phyloP scores from a whole-genome alignment of 2,797 vertebrate genomes.

The Schizothorax lantsangensis region DNA sequence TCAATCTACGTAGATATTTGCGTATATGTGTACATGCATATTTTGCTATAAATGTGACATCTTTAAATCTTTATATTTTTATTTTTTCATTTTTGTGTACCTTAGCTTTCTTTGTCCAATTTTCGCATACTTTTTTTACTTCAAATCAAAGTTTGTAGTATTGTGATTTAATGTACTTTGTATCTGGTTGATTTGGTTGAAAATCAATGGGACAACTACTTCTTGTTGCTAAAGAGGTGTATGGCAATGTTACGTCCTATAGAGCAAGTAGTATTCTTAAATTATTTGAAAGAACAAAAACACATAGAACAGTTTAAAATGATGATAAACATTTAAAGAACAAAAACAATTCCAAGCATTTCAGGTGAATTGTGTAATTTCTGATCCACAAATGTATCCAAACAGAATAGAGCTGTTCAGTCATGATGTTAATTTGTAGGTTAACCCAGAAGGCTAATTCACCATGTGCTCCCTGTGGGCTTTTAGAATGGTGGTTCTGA shows the following conservation, averaged over 20 bases:
- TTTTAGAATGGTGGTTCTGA: not conserved
- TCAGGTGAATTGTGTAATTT: not conserved
- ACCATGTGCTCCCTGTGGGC: not conserved
- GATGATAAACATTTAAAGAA: not conserved
- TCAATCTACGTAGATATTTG: too few species aligned
- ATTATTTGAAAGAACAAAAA: not conserved
- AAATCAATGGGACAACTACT: not conserved
- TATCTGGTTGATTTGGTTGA: not conserved
- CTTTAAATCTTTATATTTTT: too few species aligned
- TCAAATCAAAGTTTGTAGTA: not conserved
- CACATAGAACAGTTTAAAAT: not conserved
- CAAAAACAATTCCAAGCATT: not conserved
- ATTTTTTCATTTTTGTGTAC: too few species aligned
- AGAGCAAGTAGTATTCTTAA: not conserved
- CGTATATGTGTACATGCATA: too few species aligned
- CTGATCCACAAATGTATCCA: not conserved
- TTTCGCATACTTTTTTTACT: too few species aligned
- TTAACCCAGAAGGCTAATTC: constrained; percentile 1
- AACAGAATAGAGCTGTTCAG: not conserved
- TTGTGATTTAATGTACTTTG: not conserved
- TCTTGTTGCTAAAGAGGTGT: not conserved
- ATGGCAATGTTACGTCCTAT: not conserved
- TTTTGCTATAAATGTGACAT: too few species aligned
- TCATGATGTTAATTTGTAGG: constrained; percentile 2
- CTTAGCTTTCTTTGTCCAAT: too few species aligned